Evolutionary conservation across 2,888 invertebrate genomes (phyloP).

Genomic region (Ormyrus thymus): DNA sequence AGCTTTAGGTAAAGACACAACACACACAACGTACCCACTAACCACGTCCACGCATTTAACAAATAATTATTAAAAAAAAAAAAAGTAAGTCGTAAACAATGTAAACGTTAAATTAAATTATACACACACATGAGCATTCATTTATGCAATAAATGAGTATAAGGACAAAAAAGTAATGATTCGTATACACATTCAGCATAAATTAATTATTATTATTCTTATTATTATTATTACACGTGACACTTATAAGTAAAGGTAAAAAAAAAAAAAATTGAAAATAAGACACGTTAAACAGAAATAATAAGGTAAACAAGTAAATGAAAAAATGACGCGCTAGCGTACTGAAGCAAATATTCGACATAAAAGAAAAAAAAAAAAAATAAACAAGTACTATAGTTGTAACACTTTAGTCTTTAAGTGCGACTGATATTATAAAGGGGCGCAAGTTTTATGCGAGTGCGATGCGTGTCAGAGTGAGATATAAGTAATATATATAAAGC

Average conservation of each 20-base stretch:
- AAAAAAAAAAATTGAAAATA: conserved; percentile 34
- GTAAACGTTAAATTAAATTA: conserved; percentile 50
- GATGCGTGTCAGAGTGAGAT: conserved; percentile 57
- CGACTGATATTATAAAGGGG: conserved; percentile 60
- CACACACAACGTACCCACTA: conserved; percentile 38
- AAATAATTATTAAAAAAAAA: conserved; percentile 39
- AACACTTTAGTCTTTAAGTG: conserved; percentile 60
- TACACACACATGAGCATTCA: conserved; percentile 37
- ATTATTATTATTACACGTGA: conserved; percentile 49
- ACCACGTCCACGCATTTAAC: conserved; percentile 47
- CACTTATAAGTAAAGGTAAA: conserved; percentile 42
- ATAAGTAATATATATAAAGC: conserved; percentile 29
- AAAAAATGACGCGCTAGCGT: conserved; percentile 25
- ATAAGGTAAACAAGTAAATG: conserved; percentile 41
- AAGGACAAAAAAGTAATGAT: conserved; percentile 31
- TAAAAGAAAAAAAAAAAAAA: conserved; percentile 28
- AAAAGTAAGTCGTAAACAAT: conserved; percentile 38
- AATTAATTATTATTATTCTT: conserved; percentile 44
- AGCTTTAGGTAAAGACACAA: conserved; percentile 54
- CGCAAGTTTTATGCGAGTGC: conserved; percentile 56
- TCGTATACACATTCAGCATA: conserved; percentile 35
- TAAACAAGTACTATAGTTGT: conserved; percentile 51
- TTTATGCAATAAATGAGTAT: conserved; percentile 42
- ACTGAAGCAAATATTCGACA: conserved; percentile 45
- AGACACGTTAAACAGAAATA: conserved; percentile 42